These are phyloP conservation scores for Drosophila littoralis DNA, from an alignment of 1,140 invertebrate species.

Conservation along the genomic window DNA sequence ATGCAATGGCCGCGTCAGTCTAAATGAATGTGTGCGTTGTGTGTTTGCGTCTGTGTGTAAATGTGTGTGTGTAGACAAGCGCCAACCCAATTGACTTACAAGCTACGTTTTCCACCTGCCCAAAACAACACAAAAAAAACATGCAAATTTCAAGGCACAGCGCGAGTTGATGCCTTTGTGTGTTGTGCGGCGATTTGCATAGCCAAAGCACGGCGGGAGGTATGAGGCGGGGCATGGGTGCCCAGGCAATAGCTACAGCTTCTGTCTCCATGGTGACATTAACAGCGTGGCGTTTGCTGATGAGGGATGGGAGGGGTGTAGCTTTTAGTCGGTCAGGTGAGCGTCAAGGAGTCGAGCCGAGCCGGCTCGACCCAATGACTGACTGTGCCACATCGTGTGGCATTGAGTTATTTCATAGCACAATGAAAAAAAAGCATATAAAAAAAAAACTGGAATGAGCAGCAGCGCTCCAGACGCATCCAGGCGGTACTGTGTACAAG, in stretches of 20 bases:
- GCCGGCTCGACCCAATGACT: slow-evolving; percentile 54
- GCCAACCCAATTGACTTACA: slow-evolving; percentile 72
- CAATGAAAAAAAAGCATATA: slow-evolving; percentile 1
- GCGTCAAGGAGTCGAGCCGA: slow-evolving; percentile 19
- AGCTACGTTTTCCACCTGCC: slow-evolving; percentile 52
- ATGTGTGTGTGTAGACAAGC: slow-evolving; percentile 31
- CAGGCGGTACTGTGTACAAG: slow-evolving; percentile 38
- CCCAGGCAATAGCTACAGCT: slow-evolving; percentile 34
- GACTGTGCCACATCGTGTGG: slow-evolving; percentile 66
- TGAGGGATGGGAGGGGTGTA: slow-evolving; percentile 14
- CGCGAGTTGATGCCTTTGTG: slow-evolving; percentile 45
- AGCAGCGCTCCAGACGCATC: slow-evolving; percentile 43
- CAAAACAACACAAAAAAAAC: slow-evolving; percentile 56
- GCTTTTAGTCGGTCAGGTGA: slow-evolving; percentile 59
- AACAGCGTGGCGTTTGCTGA: slow-evolving; percentile 50
- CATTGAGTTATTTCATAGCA: slow-evolving; percentile 56
- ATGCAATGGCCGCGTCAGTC: slow-evolving; percentile 64
- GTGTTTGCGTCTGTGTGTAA: slow-evolving; percentile 12
- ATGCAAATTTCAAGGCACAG: slow-evolving; percentile 70
- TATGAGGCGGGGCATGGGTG: background rate
- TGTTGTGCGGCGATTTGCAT: slow-evolving; percentile 76
- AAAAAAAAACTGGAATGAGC: slow-evolving; percentile 38
- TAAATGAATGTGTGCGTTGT: slow-evolving; percentile 72
- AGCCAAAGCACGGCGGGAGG: slow-evolving; percentile 33
- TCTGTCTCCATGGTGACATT: slow-evolving; percentile 77